Evolutionary conservation across 2,113 vertebrate species (phyloP), one percentile per base, ranked within the genome.

Genomic region (Mesocricetus auratus): DNA sequence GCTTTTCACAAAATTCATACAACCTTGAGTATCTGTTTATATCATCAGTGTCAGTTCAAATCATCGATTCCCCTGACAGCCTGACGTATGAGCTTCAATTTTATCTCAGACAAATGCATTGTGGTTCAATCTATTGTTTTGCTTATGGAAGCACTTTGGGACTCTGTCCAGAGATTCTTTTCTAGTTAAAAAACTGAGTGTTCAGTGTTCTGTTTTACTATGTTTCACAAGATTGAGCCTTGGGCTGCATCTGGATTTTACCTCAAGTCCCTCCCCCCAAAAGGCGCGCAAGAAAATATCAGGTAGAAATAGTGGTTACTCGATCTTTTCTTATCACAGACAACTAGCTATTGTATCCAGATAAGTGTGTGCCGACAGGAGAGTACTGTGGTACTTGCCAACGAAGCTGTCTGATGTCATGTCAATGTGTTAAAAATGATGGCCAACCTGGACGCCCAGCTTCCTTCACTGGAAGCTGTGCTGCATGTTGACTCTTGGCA

Each of bases 11-110:
- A 77, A 93, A 96, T 73, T 64, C 39, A 87, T 86, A n/a, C n/a
- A 69, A 86, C 56, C 64, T 69, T 22, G 6, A 93, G 45, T 94
- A 75, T 79, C 66, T 86, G 88, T 86, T 90, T 62, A 73, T 93
- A 66, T 74, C 47, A 74, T 89, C 75, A 87, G 50, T 60, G n/a
- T 97, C 50, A 31, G 68, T 42, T 83, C 87, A 93, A 74, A 91
- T 92, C 33, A 82, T 6, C 7, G 53, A 91, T 89, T 89, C 79
- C 45, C 50, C 13, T 21, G 85, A 91, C 62, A 96, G 45, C 26
- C 62, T 89, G 75, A 92, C 26, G 86, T 95, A 83, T 39, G 73
- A 74, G 68, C 24, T 91, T 92, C 81, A 47, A 0, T 89, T 92
- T 86, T 94, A 92, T 90, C 95, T 73, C 86, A 94, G 86, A 86